These are phyloP conservation scores for Deilephila porcellus DNA, from an alignment of 2,888 invertebrate genomes.

Conservation along the genomic window DNA sequence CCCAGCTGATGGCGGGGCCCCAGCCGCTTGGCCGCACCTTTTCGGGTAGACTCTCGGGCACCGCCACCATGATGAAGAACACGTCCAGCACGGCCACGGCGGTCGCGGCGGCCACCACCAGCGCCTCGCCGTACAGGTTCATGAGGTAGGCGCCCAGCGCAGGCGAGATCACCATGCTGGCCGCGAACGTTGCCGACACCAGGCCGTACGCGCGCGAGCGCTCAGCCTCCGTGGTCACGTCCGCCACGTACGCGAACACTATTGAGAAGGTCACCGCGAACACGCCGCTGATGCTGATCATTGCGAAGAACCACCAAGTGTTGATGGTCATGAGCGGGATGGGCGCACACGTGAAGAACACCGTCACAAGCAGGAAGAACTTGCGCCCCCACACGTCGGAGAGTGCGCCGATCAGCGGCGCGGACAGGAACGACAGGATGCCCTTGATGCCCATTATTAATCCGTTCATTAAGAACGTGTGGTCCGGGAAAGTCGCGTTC, in stretches of 20 bases:
- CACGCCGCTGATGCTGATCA: conserved; percentile 99
- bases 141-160: conserved; percentile 96
- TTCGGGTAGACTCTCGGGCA: conserved; percentile 99
- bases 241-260: conserved; percentile 99
- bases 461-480: conserved; percentile 99
- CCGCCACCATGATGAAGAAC: conserved; percentile 98
- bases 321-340: conserved; percentile 99
- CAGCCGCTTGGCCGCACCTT: conserved; percentile 91
- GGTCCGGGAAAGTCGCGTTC: conserved; percentile 98
- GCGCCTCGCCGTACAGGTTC: conserved; percentile 92
- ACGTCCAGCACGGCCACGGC: conserved; percentile 98
- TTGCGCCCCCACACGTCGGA: conserved; percentile 99
- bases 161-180: conserved; percentile 99
- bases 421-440: conserved; percentile 97
- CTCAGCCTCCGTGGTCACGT: conserved; percentile 98
- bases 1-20: conserved; percentile 97
- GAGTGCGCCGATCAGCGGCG: conserved; percentile 98
- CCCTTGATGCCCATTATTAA: conserved; percentile 99
- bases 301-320: conserved; percentile 99
- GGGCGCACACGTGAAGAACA: conserved; percentile 99
- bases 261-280: conserved; percentile 99
- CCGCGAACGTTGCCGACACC: conserved; percentile 99
- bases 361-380: conserved; percentile 98
- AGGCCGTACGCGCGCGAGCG: conserved; percentile 97
- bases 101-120: conserved; percentile 97